Conservation (phyloP, 2,113 vertebrate genomes). For the Lophura nycthemera region DNA sequence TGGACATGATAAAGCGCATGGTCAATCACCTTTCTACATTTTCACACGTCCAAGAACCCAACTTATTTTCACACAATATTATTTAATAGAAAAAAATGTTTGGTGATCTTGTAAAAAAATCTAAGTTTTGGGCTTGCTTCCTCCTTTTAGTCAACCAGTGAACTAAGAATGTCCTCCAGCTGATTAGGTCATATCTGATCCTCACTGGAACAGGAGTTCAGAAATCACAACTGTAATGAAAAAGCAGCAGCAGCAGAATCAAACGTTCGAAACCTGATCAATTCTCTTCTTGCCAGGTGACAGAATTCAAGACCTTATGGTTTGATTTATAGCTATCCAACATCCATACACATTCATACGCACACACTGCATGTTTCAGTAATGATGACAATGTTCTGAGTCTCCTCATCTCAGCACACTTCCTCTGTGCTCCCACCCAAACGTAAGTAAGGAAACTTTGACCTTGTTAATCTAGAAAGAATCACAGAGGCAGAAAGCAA, state of each 20-base stretch:
- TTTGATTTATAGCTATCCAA: not conserved
- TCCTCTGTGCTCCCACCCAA: conserved; percentile 19
- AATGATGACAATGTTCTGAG: not conserved
- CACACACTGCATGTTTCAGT: not conserved
- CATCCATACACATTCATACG: not conserved
- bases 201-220: not conserved
- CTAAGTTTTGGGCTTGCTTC: not conserved
- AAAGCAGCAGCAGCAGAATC: not conserved
- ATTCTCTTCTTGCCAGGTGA: not conserved
- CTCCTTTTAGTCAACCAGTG: not conserved
- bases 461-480: conserved; percentile 51
- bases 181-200: not conserved
- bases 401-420: not conserved
- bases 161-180: not conserved
- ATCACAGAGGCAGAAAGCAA: conserved; percentile 59
- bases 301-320: not conserved
- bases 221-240: not conserved
- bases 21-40: conserved; percentile 20
- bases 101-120: not conserved
- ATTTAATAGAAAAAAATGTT: not conserved
- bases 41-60: conserved; percentile 5
- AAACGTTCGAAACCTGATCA: not conserved
- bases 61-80: not conserved
- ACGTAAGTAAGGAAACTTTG: conserved; percentile 66
- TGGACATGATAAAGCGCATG: conserved; percentile 15